Evolutionary conservation across 2,888 invertebrate genomes (phyloP), one percentile per base, ranked within the genome.

Genomic region (Ceratothoa steindachneri): DNA sequence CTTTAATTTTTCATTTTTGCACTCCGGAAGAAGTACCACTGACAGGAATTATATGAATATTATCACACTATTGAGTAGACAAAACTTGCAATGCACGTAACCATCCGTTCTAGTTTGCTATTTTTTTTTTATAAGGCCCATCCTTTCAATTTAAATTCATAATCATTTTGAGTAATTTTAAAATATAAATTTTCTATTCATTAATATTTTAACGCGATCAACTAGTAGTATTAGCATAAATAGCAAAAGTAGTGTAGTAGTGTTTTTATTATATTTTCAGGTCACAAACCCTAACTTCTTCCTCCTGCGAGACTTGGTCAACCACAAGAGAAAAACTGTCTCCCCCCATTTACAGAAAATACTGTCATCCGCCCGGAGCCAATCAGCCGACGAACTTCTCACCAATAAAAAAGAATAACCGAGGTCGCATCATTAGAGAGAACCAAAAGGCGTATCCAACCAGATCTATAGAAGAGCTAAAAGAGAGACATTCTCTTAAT

Each of bases 401-500:
- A 5, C 41, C 41, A 5, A 15, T 41, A 15, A 41, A 41, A 41
- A 41, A 41, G 15, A 41, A 41, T 41, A 41, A 15, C 41, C 5
- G 15, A 41, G 41, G 41, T 5, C 41, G 41, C 15, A 41, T 41
- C 41, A 15, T 41, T 1, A 60, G 60, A 24, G 71, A 71, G 24
- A 71, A 41, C 31, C 71, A 71, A 27, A 71, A 71, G 19, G 65
- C 71, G 9, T 71, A 71, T 29, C 71, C 71, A 30, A 71, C 71
- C 12, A 60, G 71, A 7, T 27, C 71, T 9, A 30, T 29, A 0
- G 66, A 66, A 66, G 71, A 71, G 52, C 52, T 71, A 12, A 60
- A 60, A 24, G 60, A n/a, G 12, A n/a, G 60, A 2, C 60, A 60
- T 1, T 60, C 60, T 4, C 60, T 24, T 24, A 1, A 24, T 24